Percentiles rank a stretch among this genome's conserved stretches.
These are phyloP conservation scores for Crioceris asparagi DNA, from an alignment of 2,888 invertebrate species.

Conservation along the genomic window DNA sequence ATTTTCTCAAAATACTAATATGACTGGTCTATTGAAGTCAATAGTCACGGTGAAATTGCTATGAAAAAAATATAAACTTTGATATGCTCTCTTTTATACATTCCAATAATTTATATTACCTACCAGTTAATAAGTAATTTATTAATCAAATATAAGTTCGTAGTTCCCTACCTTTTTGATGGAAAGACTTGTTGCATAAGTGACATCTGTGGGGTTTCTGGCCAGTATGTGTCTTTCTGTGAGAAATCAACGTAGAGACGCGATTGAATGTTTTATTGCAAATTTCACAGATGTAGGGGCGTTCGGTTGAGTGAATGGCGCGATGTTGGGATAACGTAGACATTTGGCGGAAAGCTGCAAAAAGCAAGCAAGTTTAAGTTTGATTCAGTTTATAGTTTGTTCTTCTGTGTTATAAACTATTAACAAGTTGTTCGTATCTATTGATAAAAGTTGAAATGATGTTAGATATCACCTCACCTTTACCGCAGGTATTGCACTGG, in stretches of 20 bases:
- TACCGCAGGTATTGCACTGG: constrained; percentile 61
- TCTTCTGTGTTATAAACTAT: not conserved
- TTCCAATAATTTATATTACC: no score
- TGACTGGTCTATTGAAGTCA: no score
- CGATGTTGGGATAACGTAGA: constrained; percentile 67
- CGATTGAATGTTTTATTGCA: constrained; percentile 71
- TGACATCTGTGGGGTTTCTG: constrained; percentile 64
- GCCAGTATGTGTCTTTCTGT: constrained; percentile 65
- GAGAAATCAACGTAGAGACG: constrained; percentile 69
- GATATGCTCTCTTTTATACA: no score
- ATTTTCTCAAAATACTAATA: no score
- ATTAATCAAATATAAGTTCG: no score
- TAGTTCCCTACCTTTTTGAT: constrained; percentile 63
- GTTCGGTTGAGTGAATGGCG: constrained; percentile 66
- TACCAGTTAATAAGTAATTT: no score
- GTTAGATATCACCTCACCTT: constrained; percentile 38
- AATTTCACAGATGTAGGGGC: constrained; percentile 63
- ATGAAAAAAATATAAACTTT: no score
- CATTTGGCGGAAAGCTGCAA: constrained; percentile 54
- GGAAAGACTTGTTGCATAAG: constrained; percentile 66
- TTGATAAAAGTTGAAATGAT: no score
- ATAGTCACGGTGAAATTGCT: no score
- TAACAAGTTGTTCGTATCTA: no score
- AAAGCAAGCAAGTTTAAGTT: constrained; percentile 2
- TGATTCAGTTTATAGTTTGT: not conserved